Percentiles rank a stretch among this genome's conserved stretches.
Conservation (phyloP, 2,113 vertebrate species). For the Chinchilla lanigera region DNA sequence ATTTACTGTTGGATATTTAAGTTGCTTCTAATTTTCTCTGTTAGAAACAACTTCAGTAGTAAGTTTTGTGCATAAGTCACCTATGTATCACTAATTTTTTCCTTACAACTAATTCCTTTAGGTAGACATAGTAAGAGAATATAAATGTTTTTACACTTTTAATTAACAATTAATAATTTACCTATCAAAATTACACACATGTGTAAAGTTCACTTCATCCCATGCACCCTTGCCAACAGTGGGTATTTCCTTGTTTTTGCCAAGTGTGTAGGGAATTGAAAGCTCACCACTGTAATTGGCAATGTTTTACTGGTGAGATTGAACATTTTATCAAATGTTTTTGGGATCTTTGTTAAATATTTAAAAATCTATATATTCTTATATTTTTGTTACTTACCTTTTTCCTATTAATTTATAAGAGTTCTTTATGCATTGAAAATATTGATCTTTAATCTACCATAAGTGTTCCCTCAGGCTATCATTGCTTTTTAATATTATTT, state of each 20-base stretch:
- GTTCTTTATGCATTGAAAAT: conserved; percentile 36
- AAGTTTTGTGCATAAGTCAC: background rate
- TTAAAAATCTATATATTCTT: conserved; percentile 16
- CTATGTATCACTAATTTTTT: background rate
- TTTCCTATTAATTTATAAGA: conserved; percentile 44
- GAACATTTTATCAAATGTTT: background rate
- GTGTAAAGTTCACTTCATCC: background rate
- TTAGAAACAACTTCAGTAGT: background rate
- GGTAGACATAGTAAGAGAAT: background rate
- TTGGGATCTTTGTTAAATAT: conserved; percentile 34
- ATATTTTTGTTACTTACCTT: background rate
- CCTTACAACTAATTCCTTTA: conserved; percentile 3
- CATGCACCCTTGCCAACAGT: background rate
- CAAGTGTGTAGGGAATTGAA: background rate
- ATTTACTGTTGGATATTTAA: background rate
- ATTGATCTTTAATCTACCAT: conserved; percentile 10
- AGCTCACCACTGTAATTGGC: background rate
- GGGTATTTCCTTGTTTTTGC: background rate
- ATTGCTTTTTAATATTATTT: conserved; percentile 33
- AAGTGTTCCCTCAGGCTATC: background rate
- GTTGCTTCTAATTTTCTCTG: conserved; percentile 27
- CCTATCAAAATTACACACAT: background rate
- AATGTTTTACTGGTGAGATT: conserved; percentile 12
- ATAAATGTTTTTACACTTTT: conserved; percentile 3
- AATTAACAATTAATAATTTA: background rate